Conservation (phyloP, 2,888 invertebrate species). For the Tachina grossa region DNA sequence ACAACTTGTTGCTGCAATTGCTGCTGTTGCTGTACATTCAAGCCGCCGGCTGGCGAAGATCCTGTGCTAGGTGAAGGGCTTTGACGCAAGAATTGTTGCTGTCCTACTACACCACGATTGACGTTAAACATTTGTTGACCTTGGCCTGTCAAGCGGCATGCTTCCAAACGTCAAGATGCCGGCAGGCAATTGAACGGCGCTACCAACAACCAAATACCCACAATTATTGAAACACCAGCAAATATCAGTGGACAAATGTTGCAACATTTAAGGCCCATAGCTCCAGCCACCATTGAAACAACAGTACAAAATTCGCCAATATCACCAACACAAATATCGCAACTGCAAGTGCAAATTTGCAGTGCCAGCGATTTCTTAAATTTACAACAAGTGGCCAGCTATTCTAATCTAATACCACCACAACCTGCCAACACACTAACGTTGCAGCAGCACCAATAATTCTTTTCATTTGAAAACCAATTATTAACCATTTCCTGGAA, state of each 20-base stretch:
- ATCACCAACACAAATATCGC: conserved; percentile 61
- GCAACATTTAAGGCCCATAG: conserved; percentile 77
- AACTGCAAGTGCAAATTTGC: conserved; percentile 76
- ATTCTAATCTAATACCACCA: conserved; percentile 64
- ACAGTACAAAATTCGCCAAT: conserved; percentile 62
- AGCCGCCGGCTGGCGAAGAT: conserved; percentile 80
- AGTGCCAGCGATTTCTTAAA: conserved; percentile 77
- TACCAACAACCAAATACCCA: conserved; percentile 49
- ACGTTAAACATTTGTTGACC: conserved; percentile 83
- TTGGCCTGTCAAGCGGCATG: conserved; percentile 87
- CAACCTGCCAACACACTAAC: conserved; percentile 48
- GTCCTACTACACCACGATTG: conserved; percentile 86
- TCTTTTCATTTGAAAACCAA: not conserved
- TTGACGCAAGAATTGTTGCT: conserved; percentile 90
- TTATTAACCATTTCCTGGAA: conserved; percentile 43
- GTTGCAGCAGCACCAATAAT: conserved; percentile 39
- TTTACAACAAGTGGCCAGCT: conserved; percentile 73
- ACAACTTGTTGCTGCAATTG: conserved; percentile 73
- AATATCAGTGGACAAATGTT: conserved; percentile 65
- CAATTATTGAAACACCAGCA: conserved; percentile 62
- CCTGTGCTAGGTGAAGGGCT: conserved; percentile 88
- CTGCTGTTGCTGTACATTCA: conserved; percentile 75
- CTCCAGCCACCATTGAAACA: conserved; percentile 72
- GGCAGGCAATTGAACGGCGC: conserved; percentile 69
- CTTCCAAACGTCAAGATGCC: conserved; percentile 89